Base-by-base conservation (phyloP, 2,888 invertebrate genomes). In the Lycocerus yunnanus region DNA sequence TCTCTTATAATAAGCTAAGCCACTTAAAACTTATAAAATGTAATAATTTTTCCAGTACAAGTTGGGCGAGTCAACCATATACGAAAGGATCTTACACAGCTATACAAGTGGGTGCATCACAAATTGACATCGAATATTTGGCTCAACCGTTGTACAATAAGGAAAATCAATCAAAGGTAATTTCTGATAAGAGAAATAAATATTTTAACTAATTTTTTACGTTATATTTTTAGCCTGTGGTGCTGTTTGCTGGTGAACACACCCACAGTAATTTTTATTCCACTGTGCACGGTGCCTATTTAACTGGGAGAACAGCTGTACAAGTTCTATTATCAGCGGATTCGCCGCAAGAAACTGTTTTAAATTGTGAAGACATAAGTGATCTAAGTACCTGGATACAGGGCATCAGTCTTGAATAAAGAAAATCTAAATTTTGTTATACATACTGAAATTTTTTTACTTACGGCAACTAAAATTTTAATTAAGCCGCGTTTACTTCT, bases 221-320 rank as follows among this genome's bases (percentile, higher is more conserved):
- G 3, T 21, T 21, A 21, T 6, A n/a, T n/a, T 89, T 90, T 78
- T 86, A 96, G 96, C 95, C 96, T 80, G 91, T 91, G 58, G 87
- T 97, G 81, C 88, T 95, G 84, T 98, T 98, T 89, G 97, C 97
- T 82, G 98, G 98, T 75, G 98, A 98, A 89, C 97, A 97, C 83
- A 97, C 97, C 61, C 97, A 98, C 89, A 94, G 94, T 84, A 94
- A 92, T 85, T 97, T 96, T 87, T 98, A 97, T 87, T 97, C 97
- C 67, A 98, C 97, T 1, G 97, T 96, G 43, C 97, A 98, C 85
- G 98, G 98, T 66, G 98, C 98, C 58, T 96, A 95, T 84, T 88
- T 97, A 71, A 95, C 95, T 66, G 97, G 98, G 1, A 91, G 95
- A 81, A 91, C 92, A 15, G 95, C 95, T 58, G 95, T 96, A 60